Evolutionary conservation across 2,113 vertebrate genomes (phyloP), one percentile per base, ranked within the genome.

Genomic region (Prunella fulvescens): DNA sequence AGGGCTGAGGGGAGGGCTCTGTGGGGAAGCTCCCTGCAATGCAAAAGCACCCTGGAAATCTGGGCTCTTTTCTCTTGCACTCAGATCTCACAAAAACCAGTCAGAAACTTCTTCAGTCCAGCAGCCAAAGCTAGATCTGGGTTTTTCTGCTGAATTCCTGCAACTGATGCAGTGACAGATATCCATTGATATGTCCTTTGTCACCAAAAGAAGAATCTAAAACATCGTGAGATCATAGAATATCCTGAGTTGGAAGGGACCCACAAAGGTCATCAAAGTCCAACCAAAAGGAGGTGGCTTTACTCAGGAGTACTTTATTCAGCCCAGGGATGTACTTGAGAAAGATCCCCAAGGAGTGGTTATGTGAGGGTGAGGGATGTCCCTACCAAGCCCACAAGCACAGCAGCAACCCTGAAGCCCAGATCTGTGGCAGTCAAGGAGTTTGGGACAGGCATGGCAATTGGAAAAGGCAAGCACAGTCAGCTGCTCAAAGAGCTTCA

Each of bases 81-180:
- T 73, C n/a, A 39, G 16, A 35, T 42, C 17, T 88, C 45, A 82
- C 6, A 7, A 9, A 62, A 77, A 47, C 3, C 8, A 35, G 19
- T 44, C 17, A 66, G 44, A 83, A 56, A 50, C 4, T 45, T 12
- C 31, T 62, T 56, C 8, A 16, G 5, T 15, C 6, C 2, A 1
- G 17, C 33, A 22, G 31, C 22, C 1, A 1, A 85, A 86, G 56
- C 5, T 54, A 42, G 29, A 73, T 62, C 33, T 0, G 0, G 2
- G 44, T 25, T 81, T 33, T 65, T 77, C 50, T 47, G 42, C 12
- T 24, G 6, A 47, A 69, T 44, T 91, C 9, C 26, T 71, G 18
- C 14, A 76, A 24, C 15, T 23, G 10, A 65, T 1, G 1, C 58
- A 80, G 9, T 35, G 61, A 39, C 22, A 53, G 50, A 35, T 23